Base-by-base conservation (phyloP, 1,140 invertebrate species). In the Mactra quadrangularis region DNA sequence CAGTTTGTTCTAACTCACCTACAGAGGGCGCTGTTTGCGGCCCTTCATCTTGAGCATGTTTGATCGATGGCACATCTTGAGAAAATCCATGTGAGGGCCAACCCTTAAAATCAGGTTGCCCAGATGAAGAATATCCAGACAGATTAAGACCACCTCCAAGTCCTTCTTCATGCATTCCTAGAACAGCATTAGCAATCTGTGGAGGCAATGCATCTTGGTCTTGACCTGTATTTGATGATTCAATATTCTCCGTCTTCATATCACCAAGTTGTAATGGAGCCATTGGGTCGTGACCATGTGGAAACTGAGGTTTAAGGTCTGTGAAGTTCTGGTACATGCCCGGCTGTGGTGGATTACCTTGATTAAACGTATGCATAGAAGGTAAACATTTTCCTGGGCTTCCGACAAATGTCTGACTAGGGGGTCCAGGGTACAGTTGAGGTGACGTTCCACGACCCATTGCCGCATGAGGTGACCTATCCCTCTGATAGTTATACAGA, bases 121-220 rank as follows among this genome's bases (percentile, higher is more conserved):
- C 64, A 29, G 22, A 38, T 47, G 64, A 15, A 38, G 59, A 17
- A 33, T 68, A 68, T 52, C 27, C 45, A 29, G 41, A 41, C 1
- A 38, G 62, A 50, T 68, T 45, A 25, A 68, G 41, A 1, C 64
- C 74, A 31, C 45, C 55, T 50, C 74, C 74, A 97, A 1, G 96
- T 96, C 90, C 98, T 98, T 92, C 99, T 97, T 19, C 97, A 97
- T 93, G 89, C 99, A 85, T 81, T 27, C 77, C 77, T 19, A 81
- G 66, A 3, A 81, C 45, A 9, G 64, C 77, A 50, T 81, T 71
- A 60, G 77, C 77, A 59, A 81, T 81, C 29, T 81, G 50, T 13
- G 33, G 19, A 41, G 77, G 77, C 17, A 81, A 47, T 29, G 47
- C 64, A 41, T 81, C 77, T 57, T 64, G 22, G 15, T 81, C 64